phyloP scores from a whole-genome alignment of 2,888 invertebrate species.

The Sisyra terminalis region DNA sequence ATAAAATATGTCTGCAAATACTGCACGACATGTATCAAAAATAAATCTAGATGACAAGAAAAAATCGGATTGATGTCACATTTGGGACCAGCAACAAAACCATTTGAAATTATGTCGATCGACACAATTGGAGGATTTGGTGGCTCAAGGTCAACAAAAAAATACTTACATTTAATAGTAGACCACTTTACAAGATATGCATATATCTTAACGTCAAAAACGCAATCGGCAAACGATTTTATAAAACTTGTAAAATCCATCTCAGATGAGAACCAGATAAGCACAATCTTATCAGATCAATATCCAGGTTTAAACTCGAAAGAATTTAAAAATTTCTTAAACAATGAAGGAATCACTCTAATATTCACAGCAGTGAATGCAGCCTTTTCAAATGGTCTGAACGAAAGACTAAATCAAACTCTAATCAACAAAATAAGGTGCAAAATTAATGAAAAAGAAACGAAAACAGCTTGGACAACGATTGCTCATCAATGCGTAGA shows the following conservation, averaged over 20 bases:
- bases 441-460: background rate
- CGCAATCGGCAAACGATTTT: background rate
- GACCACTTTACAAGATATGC: background rate
- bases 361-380: background rate
- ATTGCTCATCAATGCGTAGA: background rate
- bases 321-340: background rate
- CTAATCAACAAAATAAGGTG: background rate
- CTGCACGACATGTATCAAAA: background rate
- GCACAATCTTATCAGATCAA: background rate
- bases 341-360: background rate
- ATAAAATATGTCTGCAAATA: background rate
- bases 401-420: constrained; percentile 2
- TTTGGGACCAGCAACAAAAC: background rate
- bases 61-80: background rate
- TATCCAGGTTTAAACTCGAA: background rate
- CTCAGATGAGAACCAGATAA: background rate
- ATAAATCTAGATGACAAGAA: background rate
- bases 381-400: constrained; percentile 1
- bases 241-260: background rate
- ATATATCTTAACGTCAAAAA: background rate
- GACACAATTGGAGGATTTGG: background rate
- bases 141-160: background rate
- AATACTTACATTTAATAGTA: background rate
- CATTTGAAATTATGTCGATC: background rate
- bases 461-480: background rate